Conservation (phyloP, 2,797 vertebrate genomes). For the Scyliorhinus canicula region DNA sequence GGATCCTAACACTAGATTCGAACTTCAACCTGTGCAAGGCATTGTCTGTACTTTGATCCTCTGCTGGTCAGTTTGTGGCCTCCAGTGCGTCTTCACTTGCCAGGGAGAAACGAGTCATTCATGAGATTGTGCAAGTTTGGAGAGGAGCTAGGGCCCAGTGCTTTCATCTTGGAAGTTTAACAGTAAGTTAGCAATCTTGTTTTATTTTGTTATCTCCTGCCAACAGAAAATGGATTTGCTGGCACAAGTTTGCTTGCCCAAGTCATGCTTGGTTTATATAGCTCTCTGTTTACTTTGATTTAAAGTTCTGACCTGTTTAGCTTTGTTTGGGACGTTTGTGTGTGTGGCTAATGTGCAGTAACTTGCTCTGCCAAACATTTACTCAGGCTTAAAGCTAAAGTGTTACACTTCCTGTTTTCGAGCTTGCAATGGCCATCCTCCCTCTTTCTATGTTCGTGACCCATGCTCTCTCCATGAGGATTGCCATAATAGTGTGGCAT, state of each 20-base stretch:
- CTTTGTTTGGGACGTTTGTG: neutral
- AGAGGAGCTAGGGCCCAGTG: neutral
- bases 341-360: neutral
- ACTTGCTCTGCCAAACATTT: neutral
- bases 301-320: neutral
- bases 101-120: neutral
- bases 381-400: neutral
- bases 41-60: neutral
- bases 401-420: neutral
- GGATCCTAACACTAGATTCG: too few species aligned
- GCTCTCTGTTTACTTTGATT: neutral
- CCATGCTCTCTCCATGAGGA: neutral
- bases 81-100: neutral
- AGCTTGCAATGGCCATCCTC: neutral
- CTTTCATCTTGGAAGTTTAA: neutral
- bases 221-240: slow-evolving; percentile 11
- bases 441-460: neutral
- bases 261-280: neutral
- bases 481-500: neutral
- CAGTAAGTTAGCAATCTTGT: neutral
- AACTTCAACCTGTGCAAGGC: neutral
- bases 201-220: neutral
- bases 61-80: neutral
- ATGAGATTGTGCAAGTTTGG: neutral
- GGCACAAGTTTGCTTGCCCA: neutral